Conservation (phyloP, 1,140 invertebrate species). For the Plodia interpunctella region DNA sequence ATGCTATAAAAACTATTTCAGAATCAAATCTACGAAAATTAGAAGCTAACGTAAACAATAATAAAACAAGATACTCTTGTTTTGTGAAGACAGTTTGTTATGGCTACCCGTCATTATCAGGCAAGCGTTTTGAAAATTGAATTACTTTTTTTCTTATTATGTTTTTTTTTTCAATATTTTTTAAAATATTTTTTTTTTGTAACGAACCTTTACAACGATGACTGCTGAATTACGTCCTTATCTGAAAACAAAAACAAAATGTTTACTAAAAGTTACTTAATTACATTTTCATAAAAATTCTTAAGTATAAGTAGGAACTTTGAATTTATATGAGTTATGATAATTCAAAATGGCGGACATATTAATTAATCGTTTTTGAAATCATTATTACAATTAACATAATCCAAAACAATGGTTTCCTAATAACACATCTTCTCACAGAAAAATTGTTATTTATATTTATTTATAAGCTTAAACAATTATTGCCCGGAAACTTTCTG, state of each 20-base stretch:
- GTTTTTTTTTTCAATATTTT: too few species aligned
- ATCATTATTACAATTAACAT: not conserved
- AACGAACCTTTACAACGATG: conserved; percentile 47
- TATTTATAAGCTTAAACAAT: not conserved
- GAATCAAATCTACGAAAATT: conserved; percentile 4
- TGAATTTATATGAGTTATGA: too few species aligned
- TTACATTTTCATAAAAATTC: too few species aligned
- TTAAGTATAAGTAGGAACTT: too few species aligned
- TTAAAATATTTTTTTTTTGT: not conserved
- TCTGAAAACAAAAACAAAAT: conserved; percentile 39
- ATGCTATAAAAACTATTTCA: not conserved
- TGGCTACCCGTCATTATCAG: not conserved
- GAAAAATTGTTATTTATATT: not conserved
- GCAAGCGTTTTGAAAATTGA: not conserved
- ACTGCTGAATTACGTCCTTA: conserved; percentile 31
- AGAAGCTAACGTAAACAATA: conserved; percentile 11
- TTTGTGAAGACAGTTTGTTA: not conserved
- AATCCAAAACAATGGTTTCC: conserved; percentile 2
- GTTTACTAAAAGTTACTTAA: not conserved
- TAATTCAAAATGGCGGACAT: too few species aligned
- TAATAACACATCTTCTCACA: conserved; percentile 4
- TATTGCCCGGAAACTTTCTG: not conserved
- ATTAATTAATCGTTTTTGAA: not conserved
- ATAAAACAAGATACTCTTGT: conserved; percentile 8
- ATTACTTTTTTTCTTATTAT: too few species aligned